A percentile compares a stretch with the other conserved stretches of the same genome.
Conservation (phyloP, 2,797 vertebrate species). For the Pteronotus mesoamericanus region DNA sequence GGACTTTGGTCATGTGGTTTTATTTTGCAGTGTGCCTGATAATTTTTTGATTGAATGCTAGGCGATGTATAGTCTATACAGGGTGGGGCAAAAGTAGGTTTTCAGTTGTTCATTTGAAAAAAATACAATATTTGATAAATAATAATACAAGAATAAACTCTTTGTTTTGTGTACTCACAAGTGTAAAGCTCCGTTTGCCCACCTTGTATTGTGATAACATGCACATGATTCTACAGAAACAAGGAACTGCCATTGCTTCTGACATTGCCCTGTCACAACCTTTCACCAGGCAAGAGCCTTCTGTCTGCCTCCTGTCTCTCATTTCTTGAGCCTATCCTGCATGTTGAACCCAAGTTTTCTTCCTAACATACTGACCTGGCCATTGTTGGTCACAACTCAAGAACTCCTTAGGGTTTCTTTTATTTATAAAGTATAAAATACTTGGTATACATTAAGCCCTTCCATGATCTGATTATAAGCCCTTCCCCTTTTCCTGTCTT, state of each 20-base stretch:
- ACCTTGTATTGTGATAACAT: background rate
- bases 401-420: background rate
- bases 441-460: background rate
- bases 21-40: background rate
- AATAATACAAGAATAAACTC: no score
- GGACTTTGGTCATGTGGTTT: background rate
- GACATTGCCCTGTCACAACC: background rate
- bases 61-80: background rate
- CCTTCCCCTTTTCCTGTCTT: background rate
- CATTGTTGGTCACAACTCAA: background rate
- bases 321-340: background rate
- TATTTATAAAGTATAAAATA: background rate
- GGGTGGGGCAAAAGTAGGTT: background rate
- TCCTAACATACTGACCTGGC: background rate
- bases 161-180: no score
- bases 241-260: background rate
- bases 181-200: background rate
- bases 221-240: background rate
- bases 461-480: background rate
- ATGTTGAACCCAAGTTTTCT: background rate
- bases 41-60: background rate
- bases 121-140: background rate
- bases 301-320: background rate
- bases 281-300: background rate
- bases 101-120: background rate